Evolutionary conservation across 2,113 vertebrate genomes (phyloP).

Genomic region (Engystomops pustulosus): DNA sequence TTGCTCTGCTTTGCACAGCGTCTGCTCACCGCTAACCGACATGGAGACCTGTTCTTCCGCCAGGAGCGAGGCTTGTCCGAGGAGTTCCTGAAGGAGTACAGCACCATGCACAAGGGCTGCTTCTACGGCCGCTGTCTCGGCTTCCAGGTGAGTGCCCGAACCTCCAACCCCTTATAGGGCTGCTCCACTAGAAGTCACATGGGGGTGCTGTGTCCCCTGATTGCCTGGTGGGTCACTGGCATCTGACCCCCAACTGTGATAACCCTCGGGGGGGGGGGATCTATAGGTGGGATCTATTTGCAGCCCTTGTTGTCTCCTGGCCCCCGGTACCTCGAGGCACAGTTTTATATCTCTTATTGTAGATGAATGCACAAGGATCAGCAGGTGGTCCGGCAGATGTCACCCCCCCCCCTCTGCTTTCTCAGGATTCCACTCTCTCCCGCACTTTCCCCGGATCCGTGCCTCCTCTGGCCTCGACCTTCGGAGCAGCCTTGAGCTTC

Average conservation of each 20-base stretch:
- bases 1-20: slow-evolving; percentile 86
- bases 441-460: background rate
- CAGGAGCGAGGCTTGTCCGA: slow-evolving; percentile 80
- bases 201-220: too few relatives aligned
- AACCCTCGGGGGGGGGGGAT: too few relatives aligned
- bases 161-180: too few relatives aligned
- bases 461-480: background rate
- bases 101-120: slow-evolving; percentile 89
- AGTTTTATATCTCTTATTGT: too few relatives aligned
- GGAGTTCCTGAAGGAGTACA: slow-evolving; percentile 83
- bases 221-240: too few relatives aligned
- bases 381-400: too few relatives aligned
- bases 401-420: background rate
- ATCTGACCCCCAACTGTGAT: too few relatives aligned
- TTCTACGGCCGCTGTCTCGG: slow-evolving; percentile 92
- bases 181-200: too few relatives aligned
- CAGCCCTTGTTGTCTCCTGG: too few relatives aligned
- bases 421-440: background rate
- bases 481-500: slow-evolving; percentile 27
- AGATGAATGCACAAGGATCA: too few relatives aligned
- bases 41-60: slow-evolving; percentile 83
- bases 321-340: too few relatives aligned
- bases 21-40: slow-evolving; percentile 81
- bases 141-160: slow-evolving; percentile 82
- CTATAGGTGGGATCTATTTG: too few relatives aligned